Percentiles rank a stretch among this genome's conserved stretches.
These are phyloP conservation scores for Phodopus roborovskii DNA, from an alignment of 2,113 vertebrate species.

Conservation along the genomic window DNA sequence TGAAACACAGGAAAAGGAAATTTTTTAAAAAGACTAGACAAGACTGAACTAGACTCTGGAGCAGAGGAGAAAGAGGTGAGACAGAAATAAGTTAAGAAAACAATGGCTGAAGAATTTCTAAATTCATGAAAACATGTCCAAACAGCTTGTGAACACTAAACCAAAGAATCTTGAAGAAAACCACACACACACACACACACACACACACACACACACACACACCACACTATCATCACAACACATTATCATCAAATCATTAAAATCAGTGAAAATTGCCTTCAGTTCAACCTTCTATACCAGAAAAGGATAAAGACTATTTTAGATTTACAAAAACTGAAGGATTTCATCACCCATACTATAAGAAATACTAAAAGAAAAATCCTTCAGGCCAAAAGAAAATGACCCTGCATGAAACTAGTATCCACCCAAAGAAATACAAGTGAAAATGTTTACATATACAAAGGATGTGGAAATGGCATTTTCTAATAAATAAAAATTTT, in stretches of 20 bases:
- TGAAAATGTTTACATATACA: background rate
- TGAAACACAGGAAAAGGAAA: slow-evolving; percentile 19
- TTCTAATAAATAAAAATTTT: background rate
- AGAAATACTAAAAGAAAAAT: slow-evolving; percentile 31
- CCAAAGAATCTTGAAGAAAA: slow-evolving; percentile 35
- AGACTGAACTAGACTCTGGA: slow-evolving; percentile 3
- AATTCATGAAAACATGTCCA: slow-evolving; percentile 9
- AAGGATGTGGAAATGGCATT: background rate
- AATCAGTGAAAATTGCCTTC: background rate
- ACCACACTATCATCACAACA: no score
- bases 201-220: no score
- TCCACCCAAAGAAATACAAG: slow-evolving; percentile 21
- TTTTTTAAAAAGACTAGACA: background rate
- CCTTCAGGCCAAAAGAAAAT: slow-evolving; percentile 39
- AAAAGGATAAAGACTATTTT: slow-evolving; percentile 25
- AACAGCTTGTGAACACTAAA: slow-evolving; percentile 24
- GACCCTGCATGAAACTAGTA: slow-evolving; percentile 14
- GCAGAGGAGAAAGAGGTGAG: background rate
- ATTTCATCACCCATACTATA: background rate
- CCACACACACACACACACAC: no score
- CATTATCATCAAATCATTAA: slow-evolving; percentile 31
- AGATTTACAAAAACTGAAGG: slow-evolving; percentile 28
- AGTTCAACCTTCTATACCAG: background rate
- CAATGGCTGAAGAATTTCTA: slow-evolving; percentile 1
- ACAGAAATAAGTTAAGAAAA: slow-evolving; percentile 39